Evolutionary conservation across 2,113 vertebrate species (phyloP), one percentile per base, ranked within the genome.

Genomic region (Lethenteron camtschaticum): DNA sequence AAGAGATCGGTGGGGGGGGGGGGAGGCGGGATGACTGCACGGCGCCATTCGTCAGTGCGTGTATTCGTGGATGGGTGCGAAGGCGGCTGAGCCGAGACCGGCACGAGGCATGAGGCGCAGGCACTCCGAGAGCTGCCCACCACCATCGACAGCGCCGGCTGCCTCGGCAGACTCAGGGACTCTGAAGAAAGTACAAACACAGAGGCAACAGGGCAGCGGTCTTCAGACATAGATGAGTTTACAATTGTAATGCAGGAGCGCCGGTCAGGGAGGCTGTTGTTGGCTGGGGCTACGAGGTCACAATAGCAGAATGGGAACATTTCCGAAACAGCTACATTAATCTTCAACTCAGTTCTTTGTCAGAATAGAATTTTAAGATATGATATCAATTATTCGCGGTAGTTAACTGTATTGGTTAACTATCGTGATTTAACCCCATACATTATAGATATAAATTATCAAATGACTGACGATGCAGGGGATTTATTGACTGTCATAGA

Each of bases 141-240:
- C 0, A 90, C 90, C 14, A 89, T 87, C 71, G 90, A 90, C 75
- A 97, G 85, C 0, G 92, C 90, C 4, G 92, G 92, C 80, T 97
- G 92, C 85, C 96, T 97, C 84, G 92, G 92, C 83, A 97, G 84
- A 78, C 95, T 97, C 83, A 96, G 90, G 78, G 91, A 95, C 85
- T 96, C 94, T 86, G 81, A 8, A 76, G 74, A 75, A 70, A 58
- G 71, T 14, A 60, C 69, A 20, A 70, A 9, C 9, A 71, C 56
- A 71, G 12, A 68, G 11, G 13, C 9, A 68, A 63, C 18, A 14
- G 13, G 18, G 13, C 6, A 63, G 13, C 13, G 41, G 12, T 7
- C 18, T 14, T 66, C 10, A 69, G 57, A 69, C 72, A 2, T 2
- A 24, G 13, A 56, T 6, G 9, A 12, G 63, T 77, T 7, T 70